Evolutionary conservation across 2,113 vertebrate genomes (phyloP), one percentile per base, ranked within the genome.

Genomic region (Cyphomyrus plagiostoma): DNA sequence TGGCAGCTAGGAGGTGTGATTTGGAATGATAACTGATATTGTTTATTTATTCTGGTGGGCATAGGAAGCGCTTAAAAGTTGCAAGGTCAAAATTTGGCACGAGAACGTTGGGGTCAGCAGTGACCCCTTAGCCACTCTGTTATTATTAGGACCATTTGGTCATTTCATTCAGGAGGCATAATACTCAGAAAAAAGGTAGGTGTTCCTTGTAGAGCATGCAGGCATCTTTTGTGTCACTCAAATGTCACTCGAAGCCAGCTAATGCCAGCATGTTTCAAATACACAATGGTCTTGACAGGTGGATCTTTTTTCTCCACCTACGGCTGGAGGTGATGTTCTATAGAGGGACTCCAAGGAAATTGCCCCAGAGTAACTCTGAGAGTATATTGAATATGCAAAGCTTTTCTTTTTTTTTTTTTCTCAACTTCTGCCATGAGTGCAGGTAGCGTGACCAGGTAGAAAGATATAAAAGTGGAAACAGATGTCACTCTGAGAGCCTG

Each of bases 391-490:
- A 35, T 91, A 91, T 90, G 92, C 90, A 92, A 90, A 93, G 91
- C 91, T 92, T 91, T 93, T 82, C 4, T 45, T 45, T 45, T 45
- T 42, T 42, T 42, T 66, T 86, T 70, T 7, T 26, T 21, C 45
- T 74, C 89, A 74, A 90, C 90, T 90, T 58, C 77, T 86, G 89
- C 62, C 90, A 45, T 86, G 48, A 89, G 88, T 91, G 91, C 88
- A 92, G 90, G 49, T 94, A 92, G 93, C 92, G 92, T 94, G 95
- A 93, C 94, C 93, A 89, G 90, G 88, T 92, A 91, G 92, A 86
- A 91, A 91, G 90, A 92, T 92, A 92, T 93, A 93, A 94, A 92
- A 91, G 86, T 91, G 90, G 90, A 94, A 93, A 95, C 93, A 93
- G 90, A 89, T 93, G 94, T 91, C 95, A 93, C 91, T 92, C 90